Percentiles rank a stretch among this genome's conserved stretches.
Evolutionary conservation across 1,140 invertebrate species (phyloP).

Genomic region (Drosophila sturtevanti): DNA sequence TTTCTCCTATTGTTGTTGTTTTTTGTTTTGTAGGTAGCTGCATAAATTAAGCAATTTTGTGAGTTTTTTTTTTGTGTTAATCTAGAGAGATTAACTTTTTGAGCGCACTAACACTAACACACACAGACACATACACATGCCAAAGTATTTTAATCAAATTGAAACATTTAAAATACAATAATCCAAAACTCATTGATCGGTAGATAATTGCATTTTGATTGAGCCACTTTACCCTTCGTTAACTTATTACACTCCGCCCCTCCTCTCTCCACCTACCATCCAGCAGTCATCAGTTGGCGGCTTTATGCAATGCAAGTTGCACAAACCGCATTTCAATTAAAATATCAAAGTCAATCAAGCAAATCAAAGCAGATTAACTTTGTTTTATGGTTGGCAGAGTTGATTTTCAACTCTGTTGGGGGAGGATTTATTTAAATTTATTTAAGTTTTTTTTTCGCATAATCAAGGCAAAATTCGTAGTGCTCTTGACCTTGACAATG

Average conservation of each 20-base stretch:
- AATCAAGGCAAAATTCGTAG: background rate
- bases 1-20: background rate
- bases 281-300: background rate
- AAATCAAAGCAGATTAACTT: conserved; percentile 61
- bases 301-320: conserved; percentile 13
- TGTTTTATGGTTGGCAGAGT: conserved; percentile 12
- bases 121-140: background rate
- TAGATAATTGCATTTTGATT: conserved; percentile 48
- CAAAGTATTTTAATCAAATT: conserved; percentile 25
- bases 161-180: conserved; percentile 43
- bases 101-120: conserved; percentile 15
- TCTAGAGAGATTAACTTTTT: conserved; percentile 43
- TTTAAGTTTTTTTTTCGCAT: background rate
- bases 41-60: conserved; percentile 66
- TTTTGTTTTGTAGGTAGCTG: conserved; percentile 15
- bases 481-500: background rate
- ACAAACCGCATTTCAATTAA: conserved; percentile 62
- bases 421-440: conserved; percentile 1
- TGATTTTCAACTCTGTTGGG: background rate
- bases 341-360: conserved; percentile 67
- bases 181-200: conserved; percentile 6
- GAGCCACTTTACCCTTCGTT: background rate
- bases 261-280: background rate
- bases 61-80: conserved; percentile 58
- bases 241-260: background rate